Conservation (phyloP, 2,888 invertebrate genomes). For the Bellardia bayeri region DNA sequence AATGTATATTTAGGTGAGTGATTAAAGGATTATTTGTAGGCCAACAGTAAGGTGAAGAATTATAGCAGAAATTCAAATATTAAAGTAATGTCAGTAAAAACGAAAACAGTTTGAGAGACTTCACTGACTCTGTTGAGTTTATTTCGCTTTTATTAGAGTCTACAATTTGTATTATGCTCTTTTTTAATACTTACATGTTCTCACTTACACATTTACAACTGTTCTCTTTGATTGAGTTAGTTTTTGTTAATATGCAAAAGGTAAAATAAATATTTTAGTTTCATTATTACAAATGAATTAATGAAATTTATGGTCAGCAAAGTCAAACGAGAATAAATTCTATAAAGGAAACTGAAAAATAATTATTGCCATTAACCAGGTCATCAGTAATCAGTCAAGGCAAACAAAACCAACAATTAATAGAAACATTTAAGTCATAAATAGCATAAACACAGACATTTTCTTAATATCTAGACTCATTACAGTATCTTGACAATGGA, state of each 20-base stretch:
- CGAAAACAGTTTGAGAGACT: too few species aligned
- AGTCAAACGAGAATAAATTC: not conserved
- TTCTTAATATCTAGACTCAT: constrained; percentile 2
- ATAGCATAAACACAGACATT: not conserved
- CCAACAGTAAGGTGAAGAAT: too few species aligned
- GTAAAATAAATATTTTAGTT: not conserved
- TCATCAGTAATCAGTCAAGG: constrained; percentile 1
- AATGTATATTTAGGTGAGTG: not conserved
- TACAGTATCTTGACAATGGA: not conserved
- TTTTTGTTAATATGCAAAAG: not conserved
- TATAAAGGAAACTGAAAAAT: constrained; percentile 1
- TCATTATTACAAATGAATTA: not conserved
- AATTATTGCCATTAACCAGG: constrained; percentile 11
- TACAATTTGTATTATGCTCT: too few species aligned
- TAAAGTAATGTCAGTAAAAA: too few species aligned
- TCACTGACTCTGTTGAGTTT: too few species aligned
- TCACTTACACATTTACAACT: not conserved
- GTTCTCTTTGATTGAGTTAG: not conserved
- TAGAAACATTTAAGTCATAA: not conserved
- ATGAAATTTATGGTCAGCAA: constrained; percentile 7
- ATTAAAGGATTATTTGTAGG: not conserved
- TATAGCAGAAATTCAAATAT: too few species aligned
- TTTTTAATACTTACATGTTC: not conserved
- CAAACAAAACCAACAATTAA: not conserved
- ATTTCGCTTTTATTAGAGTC: too few species aligned